Conservation (phyloP, 2,888 invertebrate species). For the Busseola fusca region DNA sequence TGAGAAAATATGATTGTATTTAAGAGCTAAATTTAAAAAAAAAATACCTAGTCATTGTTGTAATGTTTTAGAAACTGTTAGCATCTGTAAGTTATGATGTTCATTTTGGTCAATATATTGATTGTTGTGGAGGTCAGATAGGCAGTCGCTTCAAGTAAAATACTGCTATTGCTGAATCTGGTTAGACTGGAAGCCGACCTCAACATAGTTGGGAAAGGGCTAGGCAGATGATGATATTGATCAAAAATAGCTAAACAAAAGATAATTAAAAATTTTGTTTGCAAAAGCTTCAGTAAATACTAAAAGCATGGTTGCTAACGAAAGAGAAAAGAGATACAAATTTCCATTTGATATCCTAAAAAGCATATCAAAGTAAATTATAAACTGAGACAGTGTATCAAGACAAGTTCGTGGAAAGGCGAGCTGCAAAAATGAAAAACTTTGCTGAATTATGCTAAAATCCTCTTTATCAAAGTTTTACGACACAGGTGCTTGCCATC, state of each 20-base stretch:
- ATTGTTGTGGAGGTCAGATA: too few relatives aligned
- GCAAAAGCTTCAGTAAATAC: neutral
- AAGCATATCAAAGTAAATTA: neutral
- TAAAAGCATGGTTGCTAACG: neutral
- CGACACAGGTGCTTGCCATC: constrained; percentile 70
- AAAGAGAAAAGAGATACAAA: neutral
- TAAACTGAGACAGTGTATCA: constrained; percentile 7
- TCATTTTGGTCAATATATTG: neutral
- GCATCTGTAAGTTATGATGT: neutral
- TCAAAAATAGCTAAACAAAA: neutral
- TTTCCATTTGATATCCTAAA: neutral
- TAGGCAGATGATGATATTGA: too few relatives aligned
- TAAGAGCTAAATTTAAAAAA: neutral
- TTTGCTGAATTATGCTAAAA: constrained; percentile 70
- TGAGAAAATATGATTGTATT: neutral
- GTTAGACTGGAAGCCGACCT: too few relatives aligned
- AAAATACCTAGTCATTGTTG: neutral
- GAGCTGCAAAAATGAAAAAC: constrained; percentile 46
- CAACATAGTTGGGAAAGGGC: too few relatives aligned
- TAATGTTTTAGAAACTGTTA: neutral
- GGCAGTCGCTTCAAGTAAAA: too few relatives aligned
- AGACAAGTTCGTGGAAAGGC: constrained; percentile 12
- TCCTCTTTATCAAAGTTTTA: constrained; percentile 72
- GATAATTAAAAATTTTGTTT: neutral
- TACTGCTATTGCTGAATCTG: too few relatives aligned